phyloP scores from a whole-genome alignment of 2,797 vertebrate species.

The Brachyrhaphis roseni region DNA sequence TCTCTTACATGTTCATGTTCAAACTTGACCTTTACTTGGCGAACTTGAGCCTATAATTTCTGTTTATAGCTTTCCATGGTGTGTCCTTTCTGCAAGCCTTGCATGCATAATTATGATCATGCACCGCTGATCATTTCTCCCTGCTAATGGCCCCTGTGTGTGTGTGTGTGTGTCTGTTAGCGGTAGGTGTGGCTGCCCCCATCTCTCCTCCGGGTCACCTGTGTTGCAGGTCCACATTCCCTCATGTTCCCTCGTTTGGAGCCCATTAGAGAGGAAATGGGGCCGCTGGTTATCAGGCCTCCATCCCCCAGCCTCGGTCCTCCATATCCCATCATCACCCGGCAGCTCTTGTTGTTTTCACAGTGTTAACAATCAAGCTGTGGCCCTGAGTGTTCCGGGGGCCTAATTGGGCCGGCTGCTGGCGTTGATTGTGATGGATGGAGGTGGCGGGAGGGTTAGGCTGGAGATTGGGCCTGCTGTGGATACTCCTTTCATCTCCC shows the following conservation, averaged over 20 bases:
- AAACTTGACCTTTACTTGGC: background rate
- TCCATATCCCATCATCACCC: slow-evolving; percentile 55
- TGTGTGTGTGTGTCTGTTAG: slow-evolving; percentile 25
- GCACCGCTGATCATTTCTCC: slow-evolving; percentile 51
- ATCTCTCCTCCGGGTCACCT: slow-evolving; percentile 70
- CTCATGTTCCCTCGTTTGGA: slow-evolving; percentile 71
- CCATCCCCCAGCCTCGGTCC: slow-evolving; percentile 45
- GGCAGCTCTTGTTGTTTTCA: slow-evolving; percentile 66
- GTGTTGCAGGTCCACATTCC: slow-evolving; percentile 73
- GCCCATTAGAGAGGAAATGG: slow-evolving; percentile 83
- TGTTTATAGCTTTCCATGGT: slow-evolving; percentile 45
- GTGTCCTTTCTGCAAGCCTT: slow-evolving; percentile 22
- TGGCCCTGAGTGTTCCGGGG: slow-evolving; percentile 79
- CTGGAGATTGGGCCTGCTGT: slow-evolving; percentile 29
- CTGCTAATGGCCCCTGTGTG: slow-evolving; percentile 40
- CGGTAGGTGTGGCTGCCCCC: slow-evolving; percentile 53
- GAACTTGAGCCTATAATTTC: slow-evolving; percentile 29
- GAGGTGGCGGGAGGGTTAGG: slow-evolving; percentile 11
- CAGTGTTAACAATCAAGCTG: slow-evolving; percentile 79
- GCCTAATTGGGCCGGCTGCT: slow-evolving; percentile 76
- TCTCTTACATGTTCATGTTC: slow-evolving; percentile 3
- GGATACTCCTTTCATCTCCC: slow-evolving; percentile 74
- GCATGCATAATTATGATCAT: slow-evolving; percentile 41
- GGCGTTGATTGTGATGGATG: slow-evolving; percentile 83
- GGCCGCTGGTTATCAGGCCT: slow-evolving; percentile 66